Conservation (phyloP, 2,888 invertebrate genomes). For the Phyllotreta cruciferae region DNA sequence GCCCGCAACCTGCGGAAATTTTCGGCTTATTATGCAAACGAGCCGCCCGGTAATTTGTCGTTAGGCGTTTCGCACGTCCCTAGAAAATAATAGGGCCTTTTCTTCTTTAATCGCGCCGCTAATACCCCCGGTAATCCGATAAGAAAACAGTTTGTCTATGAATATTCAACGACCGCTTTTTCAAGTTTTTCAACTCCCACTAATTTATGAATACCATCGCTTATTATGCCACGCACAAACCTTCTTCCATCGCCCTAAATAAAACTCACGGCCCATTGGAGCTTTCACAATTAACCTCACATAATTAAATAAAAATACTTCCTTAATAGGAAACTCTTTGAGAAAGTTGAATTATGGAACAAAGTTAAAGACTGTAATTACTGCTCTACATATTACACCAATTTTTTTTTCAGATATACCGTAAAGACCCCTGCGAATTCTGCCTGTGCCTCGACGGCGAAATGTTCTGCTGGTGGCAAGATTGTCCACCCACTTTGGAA, state of each 20-base stretch:
- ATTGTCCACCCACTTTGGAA: slow-evolving; percentile 63
- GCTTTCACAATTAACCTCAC: too few species aligned
- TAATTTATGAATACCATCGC: not conserved
- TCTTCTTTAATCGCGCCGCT: slow-evolving; percentile 13
- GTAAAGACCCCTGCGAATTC: slow-evolving; percentile 68
- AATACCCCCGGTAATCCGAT: slow-evolving; percentile 22
- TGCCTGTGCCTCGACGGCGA: slow-evolving; percentile 70
- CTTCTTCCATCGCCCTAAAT: too few species aligned
- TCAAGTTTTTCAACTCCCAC: not conserved
- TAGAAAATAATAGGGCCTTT: slow-evolving; percentile 22
- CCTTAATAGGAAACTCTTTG: not conserved
- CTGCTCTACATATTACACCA: too few species aligned
- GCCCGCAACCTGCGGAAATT: slow-evolving; percentile 3
- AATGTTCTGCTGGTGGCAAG: slow-evolving; percentile 73
- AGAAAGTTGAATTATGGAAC: not conserved
- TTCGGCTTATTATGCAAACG: slow-evolving; percentile 9
- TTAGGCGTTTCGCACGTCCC: slow-evolving; percentile 10
- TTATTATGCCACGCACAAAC: too few species aligned
- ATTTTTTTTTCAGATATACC: slow-evolving; percentile 63
- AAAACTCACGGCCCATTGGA: too few species aligned
- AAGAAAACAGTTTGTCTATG: slow-evolving; percentile 25
- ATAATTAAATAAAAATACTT: too few species aligned
- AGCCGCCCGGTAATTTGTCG: slow-evolving; percentile 8
- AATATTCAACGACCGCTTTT: slow-evolving; percentile 22
- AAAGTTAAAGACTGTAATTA: too few species aligned